Base-by-base conservation (phyloP, 2,797 vertebrate genomes). In the Cyprinella venusta region DNA sequence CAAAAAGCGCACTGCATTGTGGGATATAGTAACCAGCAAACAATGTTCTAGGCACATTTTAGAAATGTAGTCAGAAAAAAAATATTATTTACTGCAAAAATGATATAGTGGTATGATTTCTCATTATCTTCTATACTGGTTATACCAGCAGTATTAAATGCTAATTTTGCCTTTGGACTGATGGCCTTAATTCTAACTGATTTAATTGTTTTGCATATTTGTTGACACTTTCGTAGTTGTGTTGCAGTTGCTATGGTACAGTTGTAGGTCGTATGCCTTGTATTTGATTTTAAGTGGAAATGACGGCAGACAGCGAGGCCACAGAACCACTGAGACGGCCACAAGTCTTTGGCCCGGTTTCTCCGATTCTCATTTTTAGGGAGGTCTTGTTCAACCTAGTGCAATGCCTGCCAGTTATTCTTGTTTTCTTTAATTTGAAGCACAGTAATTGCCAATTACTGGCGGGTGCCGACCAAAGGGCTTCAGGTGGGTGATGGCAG, bases 371-470 rank as follows among this genome's bases (percentile, higher is more conserved):
- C 70, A 64, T 81, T 50, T 63, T 74, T 33, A 81, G 69, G 79
- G 69, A 64, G 59, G 59, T 84, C 76, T 77, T 38, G 21, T 42
- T 78, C 42, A 45, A 26, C 38, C 65, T 42, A 86, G 65, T 36
- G 50, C 40, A n/a, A 48, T 6, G 68, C 61, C 30, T 85, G 88
- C 86, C 83, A 88, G 82, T 85, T 84, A 82, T 67, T 83, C 75
- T 26, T 87, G 84, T 89, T 83, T 87, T 84, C 88, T 89, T 89
- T 87, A 84, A 85, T 85, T 87, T 74, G 68, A 74, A 89, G 74
- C 76, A 5, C 36, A 40, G 82, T 81, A 85, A 84, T 85, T 86
- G 84, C 67, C 84, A 86, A 82, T 84, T 84, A 87, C 83, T 85
- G 59, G 36, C 48, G 83, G 76, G 83, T 76, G 81, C 86, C 86